phyloP scores from a whole-genome alignment of 2,113 vertebrate genomes.

The Channa argus region DNA sequence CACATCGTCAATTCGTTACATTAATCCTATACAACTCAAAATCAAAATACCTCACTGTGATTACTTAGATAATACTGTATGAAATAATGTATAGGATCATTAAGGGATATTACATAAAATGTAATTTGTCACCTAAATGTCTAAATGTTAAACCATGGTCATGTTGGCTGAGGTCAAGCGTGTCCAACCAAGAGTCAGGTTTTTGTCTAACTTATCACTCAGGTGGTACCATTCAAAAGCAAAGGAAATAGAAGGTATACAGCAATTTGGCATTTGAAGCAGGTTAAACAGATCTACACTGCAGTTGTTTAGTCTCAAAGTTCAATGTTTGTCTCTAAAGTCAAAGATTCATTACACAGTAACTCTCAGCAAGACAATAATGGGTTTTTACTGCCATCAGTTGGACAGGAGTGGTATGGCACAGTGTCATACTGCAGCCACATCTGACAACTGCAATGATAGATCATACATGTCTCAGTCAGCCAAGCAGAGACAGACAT shows the following conservation, averaged over 20 bases:
- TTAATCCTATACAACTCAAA: background rate
- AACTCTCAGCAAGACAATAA: background rate
- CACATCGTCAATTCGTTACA: background rate
- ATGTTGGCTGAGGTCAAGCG: conserved; percentile 37
- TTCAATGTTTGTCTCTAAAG: background rate
- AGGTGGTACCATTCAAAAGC: conserved; percentile 1
- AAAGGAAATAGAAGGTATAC: conserved; percentile 19
- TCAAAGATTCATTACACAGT: background rate
- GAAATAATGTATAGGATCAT: too few species aligned
- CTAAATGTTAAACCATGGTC: conserved; percentile 18
- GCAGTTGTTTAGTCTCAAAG: conserved; percentile 51
- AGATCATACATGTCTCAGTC: conserved; percentile 22
- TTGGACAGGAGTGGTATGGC: conserved; percentile 15
- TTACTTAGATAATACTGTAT: too few species aligned
- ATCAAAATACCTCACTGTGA: too few species aligned
- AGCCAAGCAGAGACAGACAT: conserved; percentile 39
- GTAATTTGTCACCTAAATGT: background rate
- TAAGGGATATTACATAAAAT: background rate
- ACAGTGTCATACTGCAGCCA: background rate
- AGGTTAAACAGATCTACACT: conserved; percentile 53
- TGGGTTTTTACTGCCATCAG: conserved; percentile 53
- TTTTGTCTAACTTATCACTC: conserved; percentile 2
- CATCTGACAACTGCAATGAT: conserved; percentile 62
- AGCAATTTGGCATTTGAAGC: conserved; percentile 39
- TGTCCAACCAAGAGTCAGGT: conserved; percentile 5